Evolutionary conservation across 2,888 invertebrate species (phyloP), one percentile per base, ranked within the genome.

Genomic region (Rugalucina vietnamica): DNA sequence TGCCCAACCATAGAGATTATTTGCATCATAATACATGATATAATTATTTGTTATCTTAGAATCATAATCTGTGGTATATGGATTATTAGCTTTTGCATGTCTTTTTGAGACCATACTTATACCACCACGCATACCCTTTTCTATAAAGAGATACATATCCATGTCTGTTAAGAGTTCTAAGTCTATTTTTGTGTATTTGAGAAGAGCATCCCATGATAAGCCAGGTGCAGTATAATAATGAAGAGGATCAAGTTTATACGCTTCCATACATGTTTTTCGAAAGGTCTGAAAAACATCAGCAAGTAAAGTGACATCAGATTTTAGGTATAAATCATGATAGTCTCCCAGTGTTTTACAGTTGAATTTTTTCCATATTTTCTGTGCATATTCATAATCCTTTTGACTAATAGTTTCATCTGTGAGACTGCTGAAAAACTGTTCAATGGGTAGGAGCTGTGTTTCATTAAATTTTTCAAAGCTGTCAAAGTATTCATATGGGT

Each of bases 271-370:
- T 21, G 92, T 87, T 70, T 90, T 82, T 86, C 92, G 86, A 79
- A 93, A 94, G 32, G 81, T 91, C 82, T 94, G 91, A 86, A 94
- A 93, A 29, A 93, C 88, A 89, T 94, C 91, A 32, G 92, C 91
- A 50, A 93, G 88, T 24, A 91, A 81, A 18, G 90, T 80, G 0
- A 92, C 89, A 88, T 93, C 92, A 34, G 90, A 90, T 82, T 88
- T 87, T 39, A 90, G 91, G 54, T 81, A 84, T 37, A 75, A 69
- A 18, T 74, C 70, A 70, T 70, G 70, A 70, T 70, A 70, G 29
- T 92, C 89, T 8, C 91, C 89, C 10, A 92, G 79, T n/a, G 87
- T 88, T 32, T 79, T 82, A 21, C 84, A 78, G 21, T 86, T 82
- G 57, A 91, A 90, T 12, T 32, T 18, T 3, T 85, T 60, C 88